phyloP scores from a whole-genome alignment of 2,888 invertebrate species.

The Craniophora ligustri region DNA sequence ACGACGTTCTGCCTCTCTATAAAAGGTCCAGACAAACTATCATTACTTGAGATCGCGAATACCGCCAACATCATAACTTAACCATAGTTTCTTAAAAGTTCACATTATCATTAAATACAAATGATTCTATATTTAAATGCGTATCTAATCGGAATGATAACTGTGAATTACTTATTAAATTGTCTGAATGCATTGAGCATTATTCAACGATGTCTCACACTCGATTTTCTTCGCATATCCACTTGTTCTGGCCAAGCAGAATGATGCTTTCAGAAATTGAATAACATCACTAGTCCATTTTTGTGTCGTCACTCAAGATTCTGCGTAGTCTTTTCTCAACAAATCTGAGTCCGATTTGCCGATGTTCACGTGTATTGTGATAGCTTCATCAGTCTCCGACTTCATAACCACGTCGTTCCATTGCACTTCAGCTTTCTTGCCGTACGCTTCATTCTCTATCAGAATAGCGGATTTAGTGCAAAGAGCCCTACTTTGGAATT shows the following conservation, averaged over 20 bases:
- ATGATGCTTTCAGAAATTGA: slow-evolving; percentile 42
- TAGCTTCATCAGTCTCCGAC: slow-evolving; percentile 82
- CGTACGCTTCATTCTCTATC: slow-evolving; percentile 83
- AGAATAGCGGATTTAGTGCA: slow-evolving; percentile 82
- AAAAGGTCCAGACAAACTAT: too few species aligned
- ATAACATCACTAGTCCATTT: slow-evolving; percentile 24
- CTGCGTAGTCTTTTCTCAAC: slow-evolving; percentile 68
- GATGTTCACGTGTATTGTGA: slow-evolving; percentile 84
- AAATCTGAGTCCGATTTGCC: slow-evolving; percentile 73
- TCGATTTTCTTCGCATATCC: slow-evolving; percentile 40
- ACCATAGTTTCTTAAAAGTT: slow-evolving; percentile 22
- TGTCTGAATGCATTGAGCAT: slow-evolving; percentile 34
- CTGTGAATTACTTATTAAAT: slow-evolving; percentile 33
- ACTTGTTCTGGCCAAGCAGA: slow-evolving; percentile 12
- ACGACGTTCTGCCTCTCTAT: too few species aligned
- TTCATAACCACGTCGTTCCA: slow-evolving; percentile 84
- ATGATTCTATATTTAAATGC: slow-evolving; percentile 60
- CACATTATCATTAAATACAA: slow-evolving; percentile 32
- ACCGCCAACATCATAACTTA: slow-evolving; percentile 46
- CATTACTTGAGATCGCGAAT: slow-evolving; percentile 35
- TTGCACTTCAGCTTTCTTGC: slow-evolving; percentile 84
- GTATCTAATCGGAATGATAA: slow-evolving; percentile 66
- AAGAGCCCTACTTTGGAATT: slow-evolving; percentile 84
- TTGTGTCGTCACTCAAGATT: slow-evolving; percentile 57
- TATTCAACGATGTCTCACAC: slow-evolving; percentile 31